A percentile compares a stretch with the other conserved stretches of the same genome.
Evolutionary conservation across 2,113 vertebrate genomes (phyloP).

Genomic region (Cyphomyrus discorhynchus): DNA sequence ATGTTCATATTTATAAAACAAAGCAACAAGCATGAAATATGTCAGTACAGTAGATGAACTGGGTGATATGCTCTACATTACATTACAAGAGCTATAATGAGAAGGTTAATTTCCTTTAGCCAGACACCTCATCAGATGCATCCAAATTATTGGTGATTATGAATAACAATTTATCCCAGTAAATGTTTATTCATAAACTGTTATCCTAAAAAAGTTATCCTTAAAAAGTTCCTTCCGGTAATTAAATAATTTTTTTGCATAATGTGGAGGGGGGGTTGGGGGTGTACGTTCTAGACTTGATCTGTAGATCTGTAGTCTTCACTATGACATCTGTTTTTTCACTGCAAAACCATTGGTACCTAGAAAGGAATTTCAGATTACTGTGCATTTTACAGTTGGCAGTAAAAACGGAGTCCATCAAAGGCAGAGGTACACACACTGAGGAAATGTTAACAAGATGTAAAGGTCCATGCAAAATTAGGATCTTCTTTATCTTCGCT

Average conservation of each 20-base stretch:
- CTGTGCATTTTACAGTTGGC: conserved; percentile 60
- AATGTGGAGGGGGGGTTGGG: background rate
- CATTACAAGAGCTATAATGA: background rate
- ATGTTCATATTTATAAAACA: conserved; percentile 11
- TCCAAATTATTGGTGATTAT: background rate
- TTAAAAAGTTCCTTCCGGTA: background rate
- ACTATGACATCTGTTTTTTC: background rate
- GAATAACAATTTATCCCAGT: background rate
- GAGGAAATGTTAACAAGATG: conserved; percentile 56
- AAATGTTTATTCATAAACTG: background rate
- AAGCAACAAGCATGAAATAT: background rate
- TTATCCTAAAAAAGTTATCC: background rate
- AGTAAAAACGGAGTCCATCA: conserved; percentile 54
- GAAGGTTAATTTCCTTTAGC: background rate
- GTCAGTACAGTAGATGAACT: background rate
- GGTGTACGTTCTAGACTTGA: background rate
- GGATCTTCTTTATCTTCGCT: conserved; percentile 33
- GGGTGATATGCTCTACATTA: background rate
- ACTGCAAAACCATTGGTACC: background rate
- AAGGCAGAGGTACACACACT: conserved; percentile 56
- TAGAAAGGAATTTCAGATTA: conserved; percentile 46
- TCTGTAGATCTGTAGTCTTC: background rate
- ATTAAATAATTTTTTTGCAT: background rate
- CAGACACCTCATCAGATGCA: background rate
- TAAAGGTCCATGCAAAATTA: conserved; percentile 65